Evolutionary conservation across 2,797 vertebrate genomes (phyloP).

Genomic region (Tenualosa ilisha): DNA sequence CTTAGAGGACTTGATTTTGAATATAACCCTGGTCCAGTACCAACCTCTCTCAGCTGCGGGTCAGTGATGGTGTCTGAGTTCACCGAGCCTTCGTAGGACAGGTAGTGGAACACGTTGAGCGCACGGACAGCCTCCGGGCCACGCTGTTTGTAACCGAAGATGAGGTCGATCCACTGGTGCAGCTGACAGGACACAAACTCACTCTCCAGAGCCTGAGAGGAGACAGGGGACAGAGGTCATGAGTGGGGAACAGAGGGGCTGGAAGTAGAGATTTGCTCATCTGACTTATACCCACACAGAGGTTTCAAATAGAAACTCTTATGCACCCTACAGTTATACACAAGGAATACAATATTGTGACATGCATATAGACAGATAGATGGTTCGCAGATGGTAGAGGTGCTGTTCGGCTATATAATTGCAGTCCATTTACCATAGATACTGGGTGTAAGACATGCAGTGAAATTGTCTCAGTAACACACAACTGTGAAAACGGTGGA

Average conservation of each 20-base stretch:
- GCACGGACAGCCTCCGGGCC: slow-evolving; percentile 94
- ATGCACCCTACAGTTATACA: no score
- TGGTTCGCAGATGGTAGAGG: no score
- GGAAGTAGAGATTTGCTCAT: no score
- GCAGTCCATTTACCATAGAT: no score
- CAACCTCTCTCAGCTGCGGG: slow-evolving; percentile 88
- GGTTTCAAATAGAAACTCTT: no score
- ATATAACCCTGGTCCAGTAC: slow-evolving; percentile 27
- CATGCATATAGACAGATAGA: no score
- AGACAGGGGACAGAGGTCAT: slow-evolving; percentile 51
- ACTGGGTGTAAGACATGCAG: no score
- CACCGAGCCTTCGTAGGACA: slow-evolving; percentile 94
- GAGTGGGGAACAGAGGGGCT: not conserved
- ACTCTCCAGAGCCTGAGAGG: slow-evolving; percentile 92
- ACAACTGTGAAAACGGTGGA: no score
- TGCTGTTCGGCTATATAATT: no score
- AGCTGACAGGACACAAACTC: slow-evolving; percentile 99
- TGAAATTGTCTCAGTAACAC: no score
- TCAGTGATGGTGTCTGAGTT: slow-evolving; percentile 91
- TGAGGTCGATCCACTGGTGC: slow-evolving; percentile 99
- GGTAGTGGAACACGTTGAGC: slow-evolving; percentile 96
- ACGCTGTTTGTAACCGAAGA: slow-evolving; percentile 98
- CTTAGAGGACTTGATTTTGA: not conserved
- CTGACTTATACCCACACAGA: not conserved
- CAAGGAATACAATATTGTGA: no score